phyloP scores from a whole-genome alignment of 1,140 invertebrate species.

The Cardiocondyla obscurior region DNA sequence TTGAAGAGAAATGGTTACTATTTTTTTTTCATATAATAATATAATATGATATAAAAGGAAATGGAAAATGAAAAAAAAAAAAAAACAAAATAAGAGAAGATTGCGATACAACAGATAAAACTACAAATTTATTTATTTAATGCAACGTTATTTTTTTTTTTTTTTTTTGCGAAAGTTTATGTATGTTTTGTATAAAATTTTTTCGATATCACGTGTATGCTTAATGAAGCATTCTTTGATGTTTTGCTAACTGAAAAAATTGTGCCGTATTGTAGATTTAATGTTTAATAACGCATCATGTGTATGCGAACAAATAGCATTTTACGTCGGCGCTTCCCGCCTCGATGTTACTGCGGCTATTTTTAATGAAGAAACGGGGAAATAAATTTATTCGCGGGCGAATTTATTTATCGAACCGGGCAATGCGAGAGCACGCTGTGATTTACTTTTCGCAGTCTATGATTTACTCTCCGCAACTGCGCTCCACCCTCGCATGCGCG shows the following conservation, averaged over 20 bases:
- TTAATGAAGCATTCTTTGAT: neutral
- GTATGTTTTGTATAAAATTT: too few species aligned
- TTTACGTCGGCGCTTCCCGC: neutral
- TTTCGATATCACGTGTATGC: neutral
- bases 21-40: neutral
- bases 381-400: constrained; percentile 4
- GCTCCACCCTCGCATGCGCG: neutral
- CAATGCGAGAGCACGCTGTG: neutral
- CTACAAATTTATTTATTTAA: too few species aligned
- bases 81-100: neutral
- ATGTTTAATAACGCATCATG: neutral
- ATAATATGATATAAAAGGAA: neutral
- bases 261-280: neutral
- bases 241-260: neutral
- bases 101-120: neutral
- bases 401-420: neutral
- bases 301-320: neutral
- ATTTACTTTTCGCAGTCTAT: constrained; percentile 11
- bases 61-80: neutral
- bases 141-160: too few species aligned
- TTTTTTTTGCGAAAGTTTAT: too few species aligned
- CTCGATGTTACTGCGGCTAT: neutral
- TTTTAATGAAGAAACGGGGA: neutral
- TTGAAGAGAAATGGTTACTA: neutral
- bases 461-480: constrained; percentile 20